A percentile compares a stretch with the other conserved stretches of the same genome.
These are phyloP conservation scores for Prionailurus viverrinus DNA, from an alignment of 2,113 vertebrate species.

Conservation along the genomic window DNA sequence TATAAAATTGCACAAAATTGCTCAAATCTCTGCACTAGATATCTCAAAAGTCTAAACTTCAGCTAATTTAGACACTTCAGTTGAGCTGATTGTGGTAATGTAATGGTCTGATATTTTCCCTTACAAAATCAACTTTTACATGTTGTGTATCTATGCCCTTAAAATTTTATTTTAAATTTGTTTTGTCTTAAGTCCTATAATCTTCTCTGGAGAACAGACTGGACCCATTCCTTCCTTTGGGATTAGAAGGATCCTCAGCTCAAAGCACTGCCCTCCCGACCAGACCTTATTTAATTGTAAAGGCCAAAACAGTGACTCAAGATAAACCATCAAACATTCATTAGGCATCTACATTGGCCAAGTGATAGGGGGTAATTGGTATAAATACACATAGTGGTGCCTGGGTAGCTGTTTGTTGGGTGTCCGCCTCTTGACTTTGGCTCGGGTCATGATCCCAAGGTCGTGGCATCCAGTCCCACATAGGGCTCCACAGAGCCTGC, in stretches of 20 bases:
- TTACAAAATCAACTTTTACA: conserved; percentile 26
- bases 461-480: too few species aligned
- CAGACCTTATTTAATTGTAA: not conserved
- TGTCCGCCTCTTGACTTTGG: too few species aligned
- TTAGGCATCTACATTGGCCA: not conserved
- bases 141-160: not conserved
- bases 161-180: conserved; percentile 16
- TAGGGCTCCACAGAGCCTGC: too few species aligned
- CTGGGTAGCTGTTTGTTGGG: too few species aligned
- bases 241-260: not conserved
- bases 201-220: conserved; percentile 14
- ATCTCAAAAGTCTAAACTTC: not conserved
- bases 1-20: not conserved
- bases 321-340: not conserved
- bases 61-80: not conserved
- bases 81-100: not conserved
- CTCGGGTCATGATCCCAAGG: too few species aligned
- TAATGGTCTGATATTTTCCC: not conserved
- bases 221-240: not conserved
- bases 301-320: not conserved
- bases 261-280: not conserved
- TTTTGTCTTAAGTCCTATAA: not conserved
- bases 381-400: not conserved
- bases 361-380: not conserved
- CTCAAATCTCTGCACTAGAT: not conserved